Conservation (phyloP, 2,888 invertebrate species). For the Epiblema foenella region DNA sequence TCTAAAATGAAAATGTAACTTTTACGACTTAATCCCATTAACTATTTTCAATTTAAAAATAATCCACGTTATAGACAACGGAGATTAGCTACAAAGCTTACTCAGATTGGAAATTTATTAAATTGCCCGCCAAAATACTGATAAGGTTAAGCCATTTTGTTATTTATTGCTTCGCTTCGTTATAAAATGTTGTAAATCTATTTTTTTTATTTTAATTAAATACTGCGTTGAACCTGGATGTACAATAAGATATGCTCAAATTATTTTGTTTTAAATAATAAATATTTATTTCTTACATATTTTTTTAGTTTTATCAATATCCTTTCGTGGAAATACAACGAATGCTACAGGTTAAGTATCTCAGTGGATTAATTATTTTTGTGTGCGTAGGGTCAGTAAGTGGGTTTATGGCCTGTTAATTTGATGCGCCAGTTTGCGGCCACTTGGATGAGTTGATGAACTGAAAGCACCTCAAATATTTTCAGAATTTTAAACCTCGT, state of each 20-base stretch:
- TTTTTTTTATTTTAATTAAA: background rate
- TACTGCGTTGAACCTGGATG: background rate
- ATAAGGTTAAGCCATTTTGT: background rate
- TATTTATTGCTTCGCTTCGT: background rate
- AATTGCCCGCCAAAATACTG: background rate
- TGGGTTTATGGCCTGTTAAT: no score
- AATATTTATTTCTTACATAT: background rate
- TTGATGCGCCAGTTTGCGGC: no score
- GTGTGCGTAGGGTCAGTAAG: no score
- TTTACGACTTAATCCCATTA: no score
- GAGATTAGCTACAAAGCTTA: background rate
- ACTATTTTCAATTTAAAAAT: background rate
- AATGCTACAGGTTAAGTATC: background rate
- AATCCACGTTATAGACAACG: background rate
- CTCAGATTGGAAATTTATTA: background rate
- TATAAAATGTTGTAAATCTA: background rate
- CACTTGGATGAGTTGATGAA: no score
- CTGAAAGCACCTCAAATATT: no score
- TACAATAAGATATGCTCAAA: slow-evolving; percentile 17
- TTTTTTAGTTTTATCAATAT: background rate
- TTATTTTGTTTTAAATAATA: slow-evolving; percentile 19
- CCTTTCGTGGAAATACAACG: background rate
- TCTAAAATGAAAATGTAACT: no score
- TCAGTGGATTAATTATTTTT: background rate
- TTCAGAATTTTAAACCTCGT: no score